Evolutionary conservation across 2,888 invertebrate species (phyloP).

Genomic region (Epirrhoe alternata): DNA sequence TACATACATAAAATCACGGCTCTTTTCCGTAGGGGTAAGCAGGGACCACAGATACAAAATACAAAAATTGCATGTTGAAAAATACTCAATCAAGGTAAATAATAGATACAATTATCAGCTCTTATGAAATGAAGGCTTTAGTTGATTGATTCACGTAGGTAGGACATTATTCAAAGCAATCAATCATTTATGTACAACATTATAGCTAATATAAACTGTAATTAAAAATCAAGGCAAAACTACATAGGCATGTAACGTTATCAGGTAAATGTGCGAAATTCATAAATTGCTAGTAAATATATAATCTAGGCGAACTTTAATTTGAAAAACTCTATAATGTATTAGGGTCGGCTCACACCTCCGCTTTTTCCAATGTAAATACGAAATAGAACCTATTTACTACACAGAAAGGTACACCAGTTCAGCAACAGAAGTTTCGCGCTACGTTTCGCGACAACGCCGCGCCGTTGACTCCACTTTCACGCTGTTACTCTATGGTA

Average conservation of each 20-base stretch:
- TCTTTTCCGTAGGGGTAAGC: too few species aligned
- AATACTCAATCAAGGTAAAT: neutral
- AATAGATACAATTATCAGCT: neutral
- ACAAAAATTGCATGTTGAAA: too few species aligned
- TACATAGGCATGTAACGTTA: slow-evolving; percentile 2
- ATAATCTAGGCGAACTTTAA: neutral
- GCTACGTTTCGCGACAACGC: too few species aligned
- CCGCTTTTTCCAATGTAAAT: too few species aligned
- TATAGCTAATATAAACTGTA: neutral
- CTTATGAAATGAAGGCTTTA: neutral
- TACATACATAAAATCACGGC: too few species aligned
- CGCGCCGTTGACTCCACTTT: too few species aligned
- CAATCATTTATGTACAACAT: neutral
- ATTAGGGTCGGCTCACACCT: too few species aligned
- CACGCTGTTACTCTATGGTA: too few species aligned
- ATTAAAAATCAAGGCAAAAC: neutral
- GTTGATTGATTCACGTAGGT: neutral
- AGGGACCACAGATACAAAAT: too few species aligned
- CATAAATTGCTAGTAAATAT: neutral
- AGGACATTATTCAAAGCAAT: neutral
- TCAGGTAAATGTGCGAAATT: neutral
- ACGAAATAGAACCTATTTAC: too few species aligned
- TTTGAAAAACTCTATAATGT: neutral
- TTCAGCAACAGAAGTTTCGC: too few species aligned
- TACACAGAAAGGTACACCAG: too few species aligned